Percentiles rank a stretch among this genome's conserved stretches.
Conservation (phyloP, 2,113 vertebrate species). For the Caloenas nicobarica region DNA sequence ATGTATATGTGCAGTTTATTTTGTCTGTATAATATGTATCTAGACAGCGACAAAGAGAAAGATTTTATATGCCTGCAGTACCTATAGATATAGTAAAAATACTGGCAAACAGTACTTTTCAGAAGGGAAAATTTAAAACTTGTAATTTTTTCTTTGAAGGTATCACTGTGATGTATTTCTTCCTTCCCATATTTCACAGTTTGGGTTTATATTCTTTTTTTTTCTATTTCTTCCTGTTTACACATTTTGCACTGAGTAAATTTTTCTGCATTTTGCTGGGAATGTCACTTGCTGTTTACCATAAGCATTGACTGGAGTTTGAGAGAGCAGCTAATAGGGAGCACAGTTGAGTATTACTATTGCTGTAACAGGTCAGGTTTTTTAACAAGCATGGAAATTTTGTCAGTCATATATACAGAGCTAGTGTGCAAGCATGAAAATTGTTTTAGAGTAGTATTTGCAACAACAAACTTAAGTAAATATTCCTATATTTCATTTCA, state of each 20-base stretch:
- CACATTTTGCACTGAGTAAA: neutral
- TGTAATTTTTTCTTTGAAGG: neutral
- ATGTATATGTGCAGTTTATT: constrained; percentile 1
- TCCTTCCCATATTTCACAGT: neutral
- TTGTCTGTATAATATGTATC: neutral
- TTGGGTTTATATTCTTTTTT: neutral
- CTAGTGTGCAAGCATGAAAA: neutral
- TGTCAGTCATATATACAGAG: neutral
- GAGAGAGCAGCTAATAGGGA: neutral
- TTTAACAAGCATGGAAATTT: neutral
- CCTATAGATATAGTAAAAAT: neutral
- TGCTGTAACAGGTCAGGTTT: neutral
- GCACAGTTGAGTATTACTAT: neutral
- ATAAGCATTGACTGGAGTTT: neutral
- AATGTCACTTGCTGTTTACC: neutral
- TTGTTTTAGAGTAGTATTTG: neutral
- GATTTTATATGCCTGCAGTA: neutral
- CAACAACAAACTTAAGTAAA: neutral
- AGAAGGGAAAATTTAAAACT: neutral
- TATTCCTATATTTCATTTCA: neutral
- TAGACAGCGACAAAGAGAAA: neutral
- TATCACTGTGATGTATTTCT: neutral
- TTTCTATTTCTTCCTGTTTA: neutral
- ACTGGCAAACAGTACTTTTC: neutral
- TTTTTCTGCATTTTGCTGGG: neutral